These are phyloP conservation scores for Glaucopsyche alexis DNA, from an alignment of 2,888 invertebrate species.

Conservation along the genomic window DNA sequence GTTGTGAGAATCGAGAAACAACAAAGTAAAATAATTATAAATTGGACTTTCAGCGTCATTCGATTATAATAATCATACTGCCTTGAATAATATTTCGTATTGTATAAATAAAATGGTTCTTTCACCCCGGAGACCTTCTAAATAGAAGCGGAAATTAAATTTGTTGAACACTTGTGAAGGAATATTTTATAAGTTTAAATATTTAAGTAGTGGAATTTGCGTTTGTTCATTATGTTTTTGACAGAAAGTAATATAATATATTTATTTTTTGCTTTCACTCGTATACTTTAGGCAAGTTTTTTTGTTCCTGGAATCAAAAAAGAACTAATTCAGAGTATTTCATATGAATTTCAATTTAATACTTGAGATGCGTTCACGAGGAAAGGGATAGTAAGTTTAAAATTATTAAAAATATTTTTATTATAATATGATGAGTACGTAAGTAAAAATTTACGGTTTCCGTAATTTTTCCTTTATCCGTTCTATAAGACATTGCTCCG, in stretches of 20 bases:
- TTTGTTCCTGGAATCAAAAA: not conserved
- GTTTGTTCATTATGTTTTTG: not conserved
- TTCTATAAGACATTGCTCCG: too few relatives aligned
- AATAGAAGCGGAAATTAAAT: constrained; percentile 27
- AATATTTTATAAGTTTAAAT: constrained; percentile 8
- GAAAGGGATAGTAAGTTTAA: too few relatives aligned
- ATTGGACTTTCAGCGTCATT: not conserved
- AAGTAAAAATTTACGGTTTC: too few relatives aligned
- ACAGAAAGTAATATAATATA: not conserved
- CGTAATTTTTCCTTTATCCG: too few relatives aligned
- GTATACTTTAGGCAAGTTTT: not conserved
- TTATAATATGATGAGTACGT: too few relatives aligned
- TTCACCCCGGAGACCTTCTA: constrained; percentile 15
- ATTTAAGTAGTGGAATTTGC: not conserved
- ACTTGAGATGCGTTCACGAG: too few relatives aligned
- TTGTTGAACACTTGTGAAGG: constrained; percentile 21
- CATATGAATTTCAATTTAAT: too few relatives aligned
- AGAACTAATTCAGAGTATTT: not conserved
- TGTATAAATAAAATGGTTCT: constrained; percentile 23
- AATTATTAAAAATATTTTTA: too few relatives aligned
- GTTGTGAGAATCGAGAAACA: too few relatives aligned
- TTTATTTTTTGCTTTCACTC: not conserved
- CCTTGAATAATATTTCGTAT: constrained; percentile 18
- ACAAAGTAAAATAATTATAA: not conserved
- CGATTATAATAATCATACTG: constrained; percentile 16